These are phyloP conservation scores for Camponotus floridanus DNA, from an alignment of 1,140 invertebrate species.

Conservation along the genomic window DNA sequence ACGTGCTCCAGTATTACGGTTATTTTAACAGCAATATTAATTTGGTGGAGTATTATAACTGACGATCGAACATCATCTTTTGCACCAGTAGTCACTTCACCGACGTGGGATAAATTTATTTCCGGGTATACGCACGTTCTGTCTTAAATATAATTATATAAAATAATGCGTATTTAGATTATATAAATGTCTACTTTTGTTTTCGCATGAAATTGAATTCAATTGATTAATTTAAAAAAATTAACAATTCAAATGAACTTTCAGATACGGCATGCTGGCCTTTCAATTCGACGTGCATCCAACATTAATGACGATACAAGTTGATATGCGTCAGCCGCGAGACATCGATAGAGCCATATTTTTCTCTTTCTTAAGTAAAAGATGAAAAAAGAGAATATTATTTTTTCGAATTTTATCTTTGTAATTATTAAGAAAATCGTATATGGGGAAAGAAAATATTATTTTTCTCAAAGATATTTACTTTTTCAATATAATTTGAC, in stretches of 20 bases:
- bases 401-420: background rate
- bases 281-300: slow-evolving; percentile 93
- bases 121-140: slow-evolving; percentile 74
- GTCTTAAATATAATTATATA: background rate
- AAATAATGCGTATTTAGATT: background rate
- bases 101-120: slow-evolving; percentile 83
- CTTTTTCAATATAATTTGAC: background rate
- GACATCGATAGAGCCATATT: slow-evolving; percentile 89
- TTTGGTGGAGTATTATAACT: slow-evolving; percentile 83
- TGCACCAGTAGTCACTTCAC: slow-evolving; percentile 77
- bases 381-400: background rate
- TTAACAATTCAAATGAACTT: slow-evolving; percentile 27
- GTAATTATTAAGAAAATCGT: background rate
- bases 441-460: background rate
- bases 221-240: background rate
- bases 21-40: slow-evolving; percentile 76
- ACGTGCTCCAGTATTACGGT: slow-evolving; percentile 76
- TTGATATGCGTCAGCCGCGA: slow-evolving; percentile 91
- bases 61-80: slow-evolving; percentile 75
- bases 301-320: slow-evolving; percentile 91
- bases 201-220: background rate
- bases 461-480: background rate
- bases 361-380: slow-evolving; percentile 88
- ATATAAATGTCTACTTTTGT: background rate
- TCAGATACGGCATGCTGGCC: slow-evolving; percentile 83